phyloP scores from a whole-genome alignment of 2,888 invertebrate genomes.

The Tenthredo distinguenda region DNA sequence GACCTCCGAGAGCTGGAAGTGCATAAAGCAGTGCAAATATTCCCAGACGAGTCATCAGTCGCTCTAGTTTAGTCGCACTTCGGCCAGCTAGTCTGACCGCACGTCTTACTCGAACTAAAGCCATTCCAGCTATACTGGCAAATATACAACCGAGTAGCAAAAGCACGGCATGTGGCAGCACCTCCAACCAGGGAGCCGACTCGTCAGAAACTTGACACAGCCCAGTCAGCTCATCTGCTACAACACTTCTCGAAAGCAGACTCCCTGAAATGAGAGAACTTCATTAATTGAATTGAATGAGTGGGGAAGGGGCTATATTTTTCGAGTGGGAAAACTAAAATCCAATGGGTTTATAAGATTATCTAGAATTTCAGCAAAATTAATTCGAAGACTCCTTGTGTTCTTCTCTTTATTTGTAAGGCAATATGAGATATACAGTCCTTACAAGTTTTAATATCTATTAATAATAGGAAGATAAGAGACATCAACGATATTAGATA shows the following conservation, averaged over 20 bases:
- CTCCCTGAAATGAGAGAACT: constrained; percentile 76
- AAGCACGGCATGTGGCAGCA: constrained; percentile 82
- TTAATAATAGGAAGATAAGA: background rate
- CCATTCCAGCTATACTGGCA: constrained; percentile 87
- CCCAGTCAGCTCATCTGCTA: constrained; percentile 90
- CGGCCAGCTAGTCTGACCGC: constrained; percentile 81
- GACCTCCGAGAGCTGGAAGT: constrained; percentile 85
- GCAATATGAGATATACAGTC: background rate
- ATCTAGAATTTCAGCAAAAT: background rate
- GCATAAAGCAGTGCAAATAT: constrained; percentile 90
- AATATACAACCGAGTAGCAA: constrained; percentile 86
- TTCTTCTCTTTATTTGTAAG: background rate
- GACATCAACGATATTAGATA: background rate
- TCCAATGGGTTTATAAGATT: background rate
- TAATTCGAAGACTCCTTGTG: background rate
- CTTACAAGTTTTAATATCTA: background rate
- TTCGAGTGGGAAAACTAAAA: background rate
- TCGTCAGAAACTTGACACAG: constrained; percentile 87
- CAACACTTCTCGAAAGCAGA: constrained; percentile 88
- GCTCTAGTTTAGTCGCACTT: constrained; percentile 82
- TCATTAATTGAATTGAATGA: background rate
- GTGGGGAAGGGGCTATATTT: background rate
- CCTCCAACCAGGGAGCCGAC: constrained; percentile 83
- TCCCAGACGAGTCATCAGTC: constrained; percentile 88
- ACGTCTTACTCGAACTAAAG: constrained; percentile 86